Evolutionary conservation across 2,113 vertebrate genomes (phyloP).

Genomic region (Blennius ocellaris): DNA sequence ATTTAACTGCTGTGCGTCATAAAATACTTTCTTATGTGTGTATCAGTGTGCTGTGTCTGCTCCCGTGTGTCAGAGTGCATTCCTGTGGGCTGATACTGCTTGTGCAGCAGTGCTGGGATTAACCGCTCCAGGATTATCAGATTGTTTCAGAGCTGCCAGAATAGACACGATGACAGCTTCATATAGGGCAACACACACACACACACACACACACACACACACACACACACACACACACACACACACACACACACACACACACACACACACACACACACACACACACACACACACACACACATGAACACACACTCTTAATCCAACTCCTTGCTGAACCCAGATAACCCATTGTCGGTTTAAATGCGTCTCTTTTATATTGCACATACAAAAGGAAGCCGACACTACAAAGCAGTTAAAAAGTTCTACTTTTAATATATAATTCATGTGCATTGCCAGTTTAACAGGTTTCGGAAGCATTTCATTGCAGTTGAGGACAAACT

Average conservation of each 20-base stretch:
- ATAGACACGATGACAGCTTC: constrained; percentile 73
- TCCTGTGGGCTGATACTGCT: constrained; percentile 56
- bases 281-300: constrained; percentile 6
- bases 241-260: constrained; percentile 32
- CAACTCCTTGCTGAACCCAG: constrained; percentile 44
- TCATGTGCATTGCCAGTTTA: constrained; percentile 60
- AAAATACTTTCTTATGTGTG: constrained; percentile 25
- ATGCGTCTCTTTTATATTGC: neutral
- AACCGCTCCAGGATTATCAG: constrained; percentile 79
- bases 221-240: constrained; percentile 14
- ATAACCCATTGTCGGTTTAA: constrained; percentile 43
- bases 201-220: constrained; percentile 8
- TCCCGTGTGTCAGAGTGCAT: constrained; percentile 22
- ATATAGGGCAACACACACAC: constrained; percentile 60
- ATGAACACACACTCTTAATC: constrained; percentile 54
- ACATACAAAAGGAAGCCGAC: constrained; percentile 63
- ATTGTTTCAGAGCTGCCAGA: constrained; percentile 75
- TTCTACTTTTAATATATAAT: constrained; percentile 80
- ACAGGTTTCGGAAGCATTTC: constrained; percentile 67
- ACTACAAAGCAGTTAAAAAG: constrained; percentile 78
- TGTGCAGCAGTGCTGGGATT: constrained; percentile 79
- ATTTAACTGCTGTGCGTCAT: constrained; percentile 20
- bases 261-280: constrained; percentile 19
- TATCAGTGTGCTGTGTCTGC: constrained; percentile 15
- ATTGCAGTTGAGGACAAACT: constrained; percentile 63